Evolutionary conservation across 1,140 invertebrate genomes (phyloP).

Genomic region (Lepidostoma basale): DNA sequence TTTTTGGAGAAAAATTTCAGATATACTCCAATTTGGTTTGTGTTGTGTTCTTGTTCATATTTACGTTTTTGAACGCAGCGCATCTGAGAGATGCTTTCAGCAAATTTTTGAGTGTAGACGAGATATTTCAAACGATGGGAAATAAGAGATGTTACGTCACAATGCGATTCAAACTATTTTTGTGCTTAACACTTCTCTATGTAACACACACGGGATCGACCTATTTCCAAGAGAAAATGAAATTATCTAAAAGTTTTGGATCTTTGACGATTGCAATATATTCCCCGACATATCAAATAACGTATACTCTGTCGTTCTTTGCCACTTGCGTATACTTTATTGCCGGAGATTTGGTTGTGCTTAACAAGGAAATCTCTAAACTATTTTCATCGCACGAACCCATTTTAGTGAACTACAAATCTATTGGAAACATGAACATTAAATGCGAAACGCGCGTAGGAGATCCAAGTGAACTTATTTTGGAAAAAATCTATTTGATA

Average conservation of each 20-base stretch:
- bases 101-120: neutral
- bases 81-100: neutral
- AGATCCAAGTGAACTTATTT: neutral
- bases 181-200: neutral
- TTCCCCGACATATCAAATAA: neutral
- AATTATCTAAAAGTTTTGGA: neutral
- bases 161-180: neutral
- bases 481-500: neutral
- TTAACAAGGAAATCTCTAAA: neutral
- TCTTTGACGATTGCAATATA: neutral
- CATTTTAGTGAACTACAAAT: neutral
- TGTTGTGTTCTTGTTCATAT: neutral
- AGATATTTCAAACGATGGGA: neutral
- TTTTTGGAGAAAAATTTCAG: neutral
- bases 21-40: neutral
- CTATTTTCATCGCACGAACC: neutral
- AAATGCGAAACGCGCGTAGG: neutral
- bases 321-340: neutral
- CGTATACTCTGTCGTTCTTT: neutral
- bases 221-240: neutral
- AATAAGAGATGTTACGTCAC: neutral
- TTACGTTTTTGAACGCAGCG: neutral
- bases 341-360: neutral
- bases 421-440: too few relatives aligned
- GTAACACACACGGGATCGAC: neutral